A percentile compares a stretch with the other conserved stretches of the same genome.
Evolutionary conservation across 1,140 invertebrate species (phyloP).

Genomic region (Caenorhabditis latens): DNA sequence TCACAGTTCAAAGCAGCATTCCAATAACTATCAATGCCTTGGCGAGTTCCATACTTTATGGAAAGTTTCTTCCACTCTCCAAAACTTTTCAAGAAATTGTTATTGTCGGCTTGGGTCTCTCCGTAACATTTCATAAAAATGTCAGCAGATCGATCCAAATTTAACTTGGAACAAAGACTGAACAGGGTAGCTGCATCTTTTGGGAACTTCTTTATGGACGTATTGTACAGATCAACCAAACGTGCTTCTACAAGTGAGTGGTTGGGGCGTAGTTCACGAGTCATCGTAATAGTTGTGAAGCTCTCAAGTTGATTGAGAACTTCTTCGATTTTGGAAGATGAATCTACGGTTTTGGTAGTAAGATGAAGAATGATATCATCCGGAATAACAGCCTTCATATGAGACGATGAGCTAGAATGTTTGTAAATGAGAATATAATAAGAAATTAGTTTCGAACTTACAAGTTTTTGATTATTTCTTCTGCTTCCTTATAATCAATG

Average conservation of each 20-base stretch:
- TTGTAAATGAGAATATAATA: background rate
- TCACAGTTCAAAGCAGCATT: background rate
- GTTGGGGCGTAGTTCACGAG: background rate
- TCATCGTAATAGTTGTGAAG: too few species aligned
- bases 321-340: background rate
- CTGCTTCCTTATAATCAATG: background rate
- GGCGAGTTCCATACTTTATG: conserved; percentile 1
- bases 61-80: conserved; percentile 23
- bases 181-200: background rate
- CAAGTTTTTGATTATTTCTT: background rate
- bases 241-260: background rate
- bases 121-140: conserved; percentile 50
- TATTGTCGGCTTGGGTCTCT: background rate
- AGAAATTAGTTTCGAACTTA: background rate
- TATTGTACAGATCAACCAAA: background rate
- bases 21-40: conserved; percentile 36
- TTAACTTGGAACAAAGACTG: background rate
- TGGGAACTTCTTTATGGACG: background rate
- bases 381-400: background rate
- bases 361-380: conserved; percentile 17
- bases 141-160: conserved; percentile 8
- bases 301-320: background rate
- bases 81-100: conserved; percentile 10
- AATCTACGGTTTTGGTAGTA: too few species aligned
- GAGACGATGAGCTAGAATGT: background rate